These are phyloP conservation scores for Phalloptychus januarius DNA, from an alignment of 2,797 vertebrate genomes.

Conservation along the genomic window DNA sequence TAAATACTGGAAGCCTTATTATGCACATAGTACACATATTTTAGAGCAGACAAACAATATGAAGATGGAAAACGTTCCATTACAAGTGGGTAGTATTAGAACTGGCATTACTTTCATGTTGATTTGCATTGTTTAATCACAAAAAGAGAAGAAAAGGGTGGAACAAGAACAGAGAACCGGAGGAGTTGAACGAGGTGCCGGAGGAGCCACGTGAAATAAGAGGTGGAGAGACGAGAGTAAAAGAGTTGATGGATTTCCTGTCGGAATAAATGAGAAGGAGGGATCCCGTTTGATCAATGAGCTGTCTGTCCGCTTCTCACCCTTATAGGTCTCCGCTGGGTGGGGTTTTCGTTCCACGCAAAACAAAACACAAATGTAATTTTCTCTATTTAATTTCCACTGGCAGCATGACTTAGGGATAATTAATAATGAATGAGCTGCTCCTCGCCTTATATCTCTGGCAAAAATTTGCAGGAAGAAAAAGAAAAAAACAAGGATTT, in stretches of 20 bases:
- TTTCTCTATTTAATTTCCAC: conserved; percentile 48
- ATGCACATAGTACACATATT: background rate
- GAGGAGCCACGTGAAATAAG: conserved; percentile 50
- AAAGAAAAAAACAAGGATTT: background rate
- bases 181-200: conserved; percentile 27
- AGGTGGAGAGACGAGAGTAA: conserved; percentile 72
- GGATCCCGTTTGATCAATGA: conserved; percentile 81
- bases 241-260: conserved; percentile 80
- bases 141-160: conserved; percentile 30
- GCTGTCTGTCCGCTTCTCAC: conserved; percentile 60
- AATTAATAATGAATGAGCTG: conserved; percentile 45
- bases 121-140: conserved; percentile 40
- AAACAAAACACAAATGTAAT: conserved; percentile 54
- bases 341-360: conserved; percentile 51
- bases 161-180: conserved; percentile 31
- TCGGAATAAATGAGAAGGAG: conserved; percentile 78
- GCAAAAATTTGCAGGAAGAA: background rate
- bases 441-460: background rate
- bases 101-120: conserved; percentile 4
- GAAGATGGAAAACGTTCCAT: background rate
- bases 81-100: conserved; percentile 5
- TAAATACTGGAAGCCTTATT: background rate
- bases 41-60: background rate
- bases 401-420: conserved; percentile 26
- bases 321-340: conserved; percentile 45